Base-by-base conservation (phyloP, 2,888 invertebrate species). In the Ormyrus labotus region DNA sequence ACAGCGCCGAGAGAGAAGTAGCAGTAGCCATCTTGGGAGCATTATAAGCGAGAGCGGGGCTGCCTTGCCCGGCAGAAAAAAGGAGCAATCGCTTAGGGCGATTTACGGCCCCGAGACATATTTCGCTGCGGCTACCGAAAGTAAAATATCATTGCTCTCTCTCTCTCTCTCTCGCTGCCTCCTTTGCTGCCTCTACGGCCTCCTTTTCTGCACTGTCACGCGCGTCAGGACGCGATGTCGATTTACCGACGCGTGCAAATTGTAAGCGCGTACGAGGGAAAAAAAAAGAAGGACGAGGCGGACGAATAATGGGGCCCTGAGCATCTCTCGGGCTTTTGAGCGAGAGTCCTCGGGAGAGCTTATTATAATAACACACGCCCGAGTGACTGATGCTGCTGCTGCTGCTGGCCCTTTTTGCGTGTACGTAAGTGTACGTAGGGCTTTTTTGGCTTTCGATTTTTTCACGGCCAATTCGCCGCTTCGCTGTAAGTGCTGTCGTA, bases 141-240 rank as follows among this genome's bases (percentile, higher is more conserved):
- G 61, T 72, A 72, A 67, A 75, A 78, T 78, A 78, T 78, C 72
- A 78, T 65, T 78, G 78, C 65, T 65, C 70, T 64, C 19, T 19
- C 10, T 51, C 7, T 6, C n/a, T 61, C 64, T 64, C 55, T 64
- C 19, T 64, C 58, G 34, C 13, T 61, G 3, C 3, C 47, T 19
- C n/a, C 6, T 8, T 48, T 7, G 7, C 11, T 10, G 7, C 34
- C 34, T 53, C 68, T 53, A 8, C 11, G 13, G 0, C 47, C 19
- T 13, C 55, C 61, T 47, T 69, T 64, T 47, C 53, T 70, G 55
- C 55, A 6, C 77, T 64, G 70, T 64, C 57, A 70, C 68, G 63
- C 63, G 64, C n/a, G 70, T 64, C 71, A 78, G 5, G 48, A 13
- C 48, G 50, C 13, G n/a, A 70, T 50, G 72, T 78, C 53, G 64